phyloP scores from a whole-genome alignment of 2,888 invertebrate species.

The Mimumesa dahlbomi region DNA sequence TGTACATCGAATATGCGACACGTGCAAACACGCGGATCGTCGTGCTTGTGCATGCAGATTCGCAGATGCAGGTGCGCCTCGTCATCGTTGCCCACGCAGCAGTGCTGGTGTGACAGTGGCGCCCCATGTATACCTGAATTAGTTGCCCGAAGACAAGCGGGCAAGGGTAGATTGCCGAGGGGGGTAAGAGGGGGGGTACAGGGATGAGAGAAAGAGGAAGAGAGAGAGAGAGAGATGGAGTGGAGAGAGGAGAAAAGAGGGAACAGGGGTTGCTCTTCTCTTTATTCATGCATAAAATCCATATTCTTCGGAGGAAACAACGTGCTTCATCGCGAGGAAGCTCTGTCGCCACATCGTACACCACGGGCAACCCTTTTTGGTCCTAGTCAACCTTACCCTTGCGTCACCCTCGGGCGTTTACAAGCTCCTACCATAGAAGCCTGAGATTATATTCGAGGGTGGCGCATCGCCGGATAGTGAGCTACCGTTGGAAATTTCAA shows the following conservation, averaged over 20 bases:
- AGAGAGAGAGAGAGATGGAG: too few species aligned
- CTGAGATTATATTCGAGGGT: slow-evolving; percentile 38
- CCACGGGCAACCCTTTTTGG: slow-evolving; percentile 64
- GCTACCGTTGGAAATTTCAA: slow-evolving; percentile 30
- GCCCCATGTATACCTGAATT: slow-evolving; percentile 54
- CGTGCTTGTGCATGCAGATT: slow-evolving; percentile 67
- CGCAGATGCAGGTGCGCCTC: slow-evolving; percentile 43
- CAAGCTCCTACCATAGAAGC: slow-evolving; percentile 16
- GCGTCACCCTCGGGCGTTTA: slow-evolving; percentile 55
- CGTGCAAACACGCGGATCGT: slow-evolving; percentile 59
- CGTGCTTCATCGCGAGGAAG: slow-evolving; percentile 70
- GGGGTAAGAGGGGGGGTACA: slow-evolving; percentile 20
- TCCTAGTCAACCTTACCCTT: slow-evolving; percentile 56
- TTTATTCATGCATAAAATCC: slow-evolving; percentile 75
- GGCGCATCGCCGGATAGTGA: slow-evolving; percentile 26
- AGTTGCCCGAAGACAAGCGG: slow-evolving; percentile 45
- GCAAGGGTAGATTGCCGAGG: neutral
- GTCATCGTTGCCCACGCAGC: slow-evolving; percentile 23
- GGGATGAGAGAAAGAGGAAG: too few species aligned
- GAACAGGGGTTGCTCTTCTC: slow-evolving; percentile 44
- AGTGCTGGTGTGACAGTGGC: slow-evolving; percentile 9
- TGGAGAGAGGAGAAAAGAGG: too few species aligned
- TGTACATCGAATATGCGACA: slow-evolving; percentile 56
- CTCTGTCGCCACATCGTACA: slow-evolving; percentile 56
- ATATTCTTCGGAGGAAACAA: slow-evolving; percentile 75